A percentile compares a stretch with the other conserved stretches of the same genome.
phyloP scores from a whole-genome alignment of 2,113 vertebrate species.

The Chionomys nivalis region DNA sequence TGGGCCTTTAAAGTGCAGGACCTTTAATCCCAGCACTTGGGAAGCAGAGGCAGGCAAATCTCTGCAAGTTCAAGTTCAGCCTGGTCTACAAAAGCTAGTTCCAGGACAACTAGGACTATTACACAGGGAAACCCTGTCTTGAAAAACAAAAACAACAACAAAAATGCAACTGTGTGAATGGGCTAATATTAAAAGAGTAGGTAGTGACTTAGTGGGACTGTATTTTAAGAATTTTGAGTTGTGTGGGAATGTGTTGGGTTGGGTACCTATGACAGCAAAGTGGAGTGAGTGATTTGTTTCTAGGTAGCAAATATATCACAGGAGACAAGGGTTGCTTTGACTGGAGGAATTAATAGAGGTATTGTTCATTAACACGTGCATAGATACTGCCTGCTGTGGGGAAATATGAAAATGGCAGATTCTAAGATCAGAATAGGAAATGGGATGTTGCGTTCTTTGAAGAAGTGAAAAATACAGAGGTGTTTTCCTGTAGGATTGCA shows the following conservation, averaged over 20 bases:
- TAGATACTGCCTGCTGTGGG: neutral
- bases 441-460: neutral
- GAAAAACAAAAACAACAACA: too few relatives aligned
- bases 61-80: too few relatives aligned
- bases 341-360: neutral
- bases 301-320: neutral
- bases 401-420: too few relatives aligned
- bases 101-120: too few relatives aligned
- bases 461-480: neutral
- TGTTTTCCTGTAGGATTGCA: neutral
- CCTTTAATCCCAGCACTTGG: too few relatives aligned
- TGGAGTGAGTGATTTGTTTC: neutral
- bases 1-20: too few relatives aligned
- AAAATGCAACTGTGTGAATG: neutral
- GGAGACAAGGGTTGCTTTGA: neutral
- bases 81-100: too few relatives aligned
- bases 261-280: neutral
- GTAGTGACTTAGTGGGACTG: neutral
- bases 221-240: neutral
- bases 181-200: neutral
- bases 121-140: too few relatives aligned
- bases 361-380: neutral
- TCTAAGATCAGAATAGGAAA: neutral
- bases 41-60: too few relatives aligned
- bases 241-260: neutral